Percentiles rank a stretch among this genome's conserved stretches.
phyloP scores from a whole-genome alignment of 1,140 invertebrate genomes.

The Formica selysi region DNA sequence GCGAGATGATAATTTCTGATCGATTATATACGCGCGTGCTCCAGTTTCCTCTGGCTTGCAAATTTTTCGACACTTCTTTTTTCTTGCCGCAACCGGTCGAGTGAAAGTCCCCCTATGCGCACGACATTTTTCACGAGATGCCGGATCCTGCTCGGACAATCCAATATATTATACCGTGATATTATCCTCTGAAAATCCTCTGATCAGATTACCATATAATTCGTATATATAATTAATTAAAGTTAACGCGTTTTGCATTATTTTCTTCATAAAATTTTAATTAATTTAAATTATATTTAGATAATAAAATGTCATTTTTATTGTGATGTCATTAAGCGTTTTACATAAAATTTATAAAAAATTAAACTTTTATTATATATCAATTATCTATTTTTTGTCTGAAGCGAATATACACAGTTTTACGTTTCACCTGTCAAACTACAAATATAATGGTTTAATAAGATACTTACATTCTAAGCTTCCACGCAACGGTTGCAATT shows the following conservation, averaged over 20 bases:
- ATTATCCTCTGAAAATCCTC: neutral
- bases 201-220: neutral
- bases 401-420: constrained; percentile 12
- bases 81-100: constrained; percentile 26
- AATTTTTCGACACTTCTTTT: constrained; percentile 76
- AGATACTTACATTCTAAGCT: neutral
- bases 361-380: neutral
- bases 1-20: constrained; percentile 78
- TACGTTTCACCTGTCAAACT: neutral
- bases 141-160: constrained; percentile 30
- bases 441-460: constrained; percentile 9
- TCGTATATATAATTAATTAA: constrained; percentile 3
- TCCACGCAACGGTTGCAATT: constrained; percentile 1
- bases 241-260: neutral
- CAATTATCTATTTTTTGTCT: neutral
- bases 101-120: constrained; percentile 62
- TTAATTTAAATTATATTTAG: neutral
- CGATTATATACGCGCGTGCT: constrained; percentile 77
- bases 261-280: neutral
- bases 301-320: neutral
- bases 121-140: constrained; percentile 61
- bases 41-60: constrained; percentile 72
- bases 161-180: constrained; percentile 3
- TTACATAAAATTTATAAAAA: neutral
- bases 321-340: neutral